Base-by-base conservation (phyloP, 2,113 vertebrate species). In the Pongo abelii region DNA sequence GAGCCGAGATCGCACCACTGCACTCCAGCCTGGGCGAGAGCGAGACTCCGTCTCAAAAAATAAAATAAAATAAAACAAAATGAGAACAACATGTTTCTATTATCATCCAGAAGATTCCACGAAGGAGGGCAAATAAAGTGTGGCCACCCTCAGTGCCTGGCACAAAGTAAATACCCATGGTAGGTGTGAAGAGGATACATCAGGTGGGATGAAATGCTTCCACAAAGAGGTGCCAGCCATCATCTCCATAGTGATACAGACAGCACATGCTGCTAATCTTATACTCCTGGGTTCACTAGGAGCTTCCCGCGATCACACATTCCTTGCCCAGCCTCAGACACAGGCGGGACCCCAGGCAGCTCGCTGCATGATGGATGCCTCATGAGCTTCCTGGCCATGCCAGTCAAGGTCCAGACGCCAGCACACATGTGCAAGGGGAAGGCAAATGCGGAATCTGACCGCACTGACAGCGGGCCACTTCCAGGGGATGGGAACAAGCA, bases 331-430 rank as follows among this genome's bases (percentile, higher is more conserved):
- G 6, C 11, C 38, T 89, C 43, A 52, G 74, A 38, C 12, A 5
- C 64, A 13, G 2, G 8, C 1, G 9, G 59, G 18, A 46, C 18
- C 18, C 61, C n/a, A 17, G 69, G 61, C 50, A 55, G 48, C 75
- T 70, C 4, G 0, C 14, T 11, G 35, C 18, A 17, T 18, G 17
- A 8, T 1, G 43, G 25, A 22, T 25, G 40, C 40, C 48, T 59
- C 23, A 0, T 50, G 38, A 38, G 13, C 25, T 46, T 83, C 46
- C 91, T 46, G 46, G 25, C n/a, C 43, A 7, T 3, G 1, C 43
- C 59, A 83, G n/a, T 40, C 0, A 3, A 93, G 93, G 32, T 16
- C 40, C 61, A 84, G 48, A 52, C 1, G 77, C 81, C 61, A 79
- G 57, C 25, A 20, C 55, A 5, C 0, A 1, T 32, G 27, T 17